Evolutionary conservation across 2,113 vertebrate genomes (phyloP).

Genomic region (Campylomormyrus tamandua): DNA sequence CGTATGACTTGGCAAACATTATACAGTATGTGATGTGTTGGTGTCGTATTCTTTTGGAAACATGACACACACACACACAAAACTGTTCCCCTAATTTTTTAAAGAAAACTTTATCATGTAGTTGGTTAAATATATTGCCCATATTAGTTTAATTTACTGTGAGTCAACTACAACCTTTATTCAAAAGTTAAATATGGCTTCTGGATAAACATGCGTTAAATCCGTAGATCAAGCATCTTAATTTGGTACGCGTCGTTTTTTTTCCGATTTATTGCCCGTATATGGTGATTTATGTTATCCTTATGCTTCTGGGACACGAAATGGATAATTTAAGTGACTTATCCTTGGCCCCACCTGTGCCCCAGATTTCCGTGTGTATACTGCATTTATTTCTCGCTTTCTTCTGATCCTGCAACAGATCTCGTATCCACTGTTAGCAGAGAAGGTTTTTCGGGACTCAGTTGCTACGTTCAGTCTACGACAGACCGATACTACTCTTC

Average conservation of each 20-base stretch:
- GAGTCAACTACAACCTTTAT: background rate
- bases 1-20: background rate
- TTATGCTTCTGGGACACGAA: background rate
- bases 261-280: background rate
- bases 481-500: constrained; percentile 87
- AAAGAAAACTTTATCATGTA: background rate
- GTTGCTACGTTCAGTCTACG: constrained; percentile 73
- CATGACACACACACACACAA: background rate
- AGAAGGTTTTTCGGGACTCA: constrained; percentile 78
- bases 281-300: background rate
- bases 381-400: constrained; percentile 21
- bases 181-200: background rate
- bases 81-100: background rate
- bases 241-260: background rate
- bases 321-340: background rate
- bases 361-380: background rate
- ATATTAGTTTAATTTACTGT: background rate
- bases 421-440: constrained; percentile 85
- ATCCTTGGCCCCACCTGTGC: background rate
- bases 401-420: constrained; percentile 70
- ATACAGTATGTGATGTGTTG: background rate
- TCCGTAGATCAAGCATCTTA: background rate
- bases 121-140: background rate
- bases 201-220: background rate
- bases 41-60: background rate